These are phyloP conservation scores for Podargus strigoides DNA, from an alignment of 2,797 vertebrate species.

Conservation along the genomic window DNA sequence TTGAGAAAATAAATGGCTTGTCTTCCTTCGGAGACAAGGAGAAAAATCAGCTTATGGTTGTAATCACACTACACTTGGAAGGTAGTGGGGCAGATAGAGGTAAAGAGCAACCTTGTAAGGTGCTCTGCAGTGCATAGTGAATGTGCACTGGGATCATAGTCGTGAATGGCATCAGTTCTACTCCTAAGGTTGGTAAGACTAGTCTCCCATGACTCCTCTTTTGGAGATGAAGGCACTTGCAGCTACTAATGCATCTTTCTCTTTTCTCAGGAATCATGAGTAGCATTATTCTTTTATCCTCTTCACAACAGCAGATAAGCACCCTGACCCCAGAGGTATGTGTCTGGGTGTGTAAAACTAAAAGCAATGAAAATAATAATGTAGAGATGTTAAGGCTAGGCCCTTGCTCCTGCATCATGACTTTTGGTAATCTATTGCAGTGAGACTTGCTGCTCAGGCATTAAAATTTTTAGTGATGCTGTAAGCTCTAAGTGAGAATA, in stretches of 20 bases:
- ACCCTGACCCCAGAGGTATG: neutral
- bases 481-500: neutral
- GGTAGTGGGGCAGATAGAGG: neutral
- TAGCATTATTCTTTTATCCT: neutral
- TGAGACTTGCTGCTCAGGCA: too few relatives aligned
- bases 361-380: neutral
- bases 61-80: neutral
- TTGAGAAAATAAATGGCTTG: neutral
- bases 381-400: neutral
- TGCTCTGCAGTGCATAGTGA: neutral
- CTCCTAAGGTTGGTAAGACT: neutral
- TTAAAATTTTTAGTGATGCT: too few relatives aligned
- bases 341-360: neutral
- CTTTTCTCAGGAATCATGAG: neutral
- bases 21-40: neutral
- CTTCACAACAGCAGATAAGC: neutral
- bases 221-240: neutral
- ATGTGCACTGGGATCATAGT: neutral
- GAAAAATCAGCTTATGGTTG: neutral
- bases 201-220: neutral
- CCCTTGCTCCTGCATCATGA: neutral
- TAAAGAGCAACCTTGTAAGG: neutral
- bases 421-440: neutral
- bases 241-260: neutral
- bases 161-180: neutral